Base-by-base conservation (phyloP, 1,140 invertebrate species). In the Leucophenga varia region DNA sequence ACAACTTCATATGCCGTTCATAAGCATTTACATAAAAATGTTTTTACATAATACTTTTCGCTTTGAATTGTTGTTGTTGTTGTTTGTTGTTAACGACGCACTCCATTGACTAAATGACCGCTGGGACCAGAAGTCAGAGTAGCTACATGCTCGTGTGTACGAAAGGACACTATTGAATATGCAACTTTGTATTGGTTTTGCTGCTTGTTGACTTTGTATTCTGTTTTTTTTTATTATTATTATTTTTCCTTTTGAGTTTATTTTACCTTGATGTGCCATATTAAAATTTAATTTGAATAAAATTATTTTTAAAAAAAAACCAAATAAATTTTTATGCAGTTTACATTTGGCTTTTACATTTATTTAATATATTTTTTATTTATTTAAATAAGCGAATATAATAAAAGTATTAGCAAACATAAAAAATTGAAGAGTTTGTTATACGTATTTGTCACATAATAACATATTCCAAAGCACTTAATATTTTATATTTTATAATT, bases 241-340 rank as follows among this genome's bases (percentile, higher is more conserved):
- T 25, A 10, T 10, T 25, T 25, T 25, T 6, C 10, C 10, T 25
- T 6, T 25, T 25, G 10, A 25, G 5, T 25, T 25, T 25, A 10
- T 25, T 25, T 10, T 6, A 25, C n/a, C n/a, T 31, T 49, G 31
- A 28, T 32, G 21, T 18, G 31, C 17, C 39, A 38, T 48, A 61
- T 57, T 67, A 50, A 41, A 65, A 63, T 67, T 65, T 67, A 67
- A 67, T 65, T 67, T 54, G 40, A 59, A 50, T 65, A 67, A 63
- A 67, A 67, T 65, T 53, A 65, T 65, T 65, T 65, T 54, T 67
- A 61, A 65, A 65, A 60, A n/a, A n/a, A n/a, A n/a, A n/a, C n/a
- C n/a, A n/a, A n/a, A n/a, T 53, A 55, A 65, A 63, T 56, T 61
- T 52, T 48, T 37, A 39, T 36, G 40, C 45, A 39, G n/a, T n/a